These are phyloP conservation scores for Netta rufina DNA, from an alignment of 2,797 vertebrate genomes.

Conservation along the genomic window DNA sequence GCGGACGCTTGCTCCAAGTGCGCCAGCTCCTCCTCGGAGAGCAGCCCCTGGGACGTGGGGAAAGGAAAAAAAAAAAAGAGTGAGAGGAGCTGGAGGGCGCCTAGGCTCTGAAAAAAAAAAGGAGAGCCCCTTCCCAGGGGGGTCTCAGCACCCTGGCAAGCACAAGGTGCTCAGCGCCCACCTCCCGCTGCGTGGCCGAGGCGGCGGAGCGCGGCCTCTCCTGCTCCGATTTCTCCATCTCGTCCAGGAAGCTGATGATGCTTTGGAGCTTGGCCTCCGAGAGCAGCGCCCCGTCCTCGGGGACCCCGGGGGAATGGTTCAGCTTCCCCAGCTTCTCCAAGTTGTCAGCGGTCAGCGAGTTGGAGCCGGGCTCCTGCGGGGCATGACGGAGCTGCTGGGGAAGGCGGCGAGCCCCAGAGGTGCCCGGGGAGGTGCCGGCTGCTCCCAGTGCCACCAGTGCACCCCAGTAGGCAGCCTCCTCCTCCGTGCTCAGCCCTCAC, in stretches of 20 bases:
- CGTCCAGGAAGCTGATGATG: constrained; percentile 94
- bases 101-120: not conserved
- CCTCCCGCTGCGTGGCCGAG: constrained; percentile 84
- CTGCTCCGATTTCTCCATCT: constrained; percentile 94
- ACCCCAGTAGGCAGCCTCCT: not conserved
- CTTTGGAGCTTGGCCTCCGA: constrained; percentile 94
- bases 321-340: constrained; percentile 89
- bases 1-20: constrained; percentile 83
- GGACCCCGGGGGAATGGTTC: constrained; percentile 74
- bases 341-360: constrained; percentile 90
- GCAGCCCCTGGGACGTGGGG: constrained; percentile 66
- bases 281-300: constrained; percentile 85
- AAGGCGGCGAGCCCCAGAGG: not conserved
- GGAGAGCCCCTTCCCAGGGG: too few relatives aligned
- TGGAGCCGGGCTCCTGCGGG: constrained; percentile 83
- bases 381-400: not conserved
- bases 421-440: not conserved
- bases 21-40: constrained; percentile 84
- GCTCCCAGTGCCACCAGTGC: not conserved
- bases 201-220: constrained; percentile 85
- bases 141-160: not conserved
- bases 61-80: fast-evolving
- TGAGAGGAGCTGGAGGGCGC: not conserved
- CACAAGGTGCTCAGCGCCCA: constrained; percentile 10
- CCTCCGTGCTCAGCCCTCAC: not conserved